Conservation (phyloP, 2,113 vertebrate genomes). For the Azemiops feae region DNA sequence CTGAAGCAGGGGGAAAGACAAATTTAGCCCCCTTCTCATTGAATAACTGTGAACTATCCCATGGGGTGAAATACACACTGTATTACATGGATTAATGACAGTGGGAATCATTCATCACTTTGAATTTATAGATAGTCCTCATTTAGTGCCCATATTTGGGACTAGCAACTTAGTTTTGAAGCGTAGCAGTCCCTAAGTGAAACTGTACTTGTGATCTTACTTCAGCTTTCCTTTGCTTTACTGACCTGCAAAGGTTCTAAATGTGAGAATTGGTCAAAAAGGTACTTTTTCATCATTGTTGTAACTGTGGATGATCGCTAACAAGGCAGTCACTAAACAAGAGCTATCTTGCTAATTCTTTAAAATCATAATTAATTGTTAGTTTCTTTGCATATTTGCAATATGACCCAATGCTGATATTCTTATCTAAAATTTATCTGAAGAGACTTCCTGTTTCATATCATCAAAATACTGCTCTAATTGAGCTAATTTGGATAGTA, state of each 20-base stretch:
- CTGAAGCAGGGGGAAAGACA: background rate
- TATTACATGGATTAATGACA: background rate
- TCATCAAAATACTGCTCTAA: background rate
- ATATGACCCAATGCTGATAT: background rate
- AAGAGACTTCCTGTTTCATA: background rate
- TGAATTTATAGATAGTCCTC: background rate
- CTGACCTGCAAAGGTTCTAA: background rate
- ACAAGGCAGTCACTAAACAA: background rate
- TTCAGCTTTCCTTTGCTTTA: background rate
- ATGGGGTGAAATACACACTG: background rate
- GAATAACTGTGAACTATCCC: background rate
- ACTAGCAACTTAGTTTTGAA: background rate
- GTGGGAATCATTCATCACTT: background rate
- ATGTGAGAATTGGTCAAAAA: background rate
- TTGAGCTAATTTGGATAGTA: background rate
- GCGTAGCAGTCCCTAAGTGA: background rate
- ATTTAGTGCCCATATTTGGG: background rate
- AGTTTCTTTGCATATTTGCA: background rate
- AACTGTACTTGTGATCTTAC: background rate
- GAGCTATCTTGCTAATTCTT: background rate
- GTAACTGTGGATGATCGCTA: background rate
- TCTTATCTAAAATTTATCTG: background rate
- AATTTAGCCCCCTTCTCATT: background rate
- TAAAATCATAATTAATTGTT: background rate
- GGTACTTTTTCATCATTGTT: background rate